Percentiles rank a stretch among this genome's conserved stretches.
Conservation (phyloP, 2,888 invertebrate species). For the Drosophila planitibia region DNA sequence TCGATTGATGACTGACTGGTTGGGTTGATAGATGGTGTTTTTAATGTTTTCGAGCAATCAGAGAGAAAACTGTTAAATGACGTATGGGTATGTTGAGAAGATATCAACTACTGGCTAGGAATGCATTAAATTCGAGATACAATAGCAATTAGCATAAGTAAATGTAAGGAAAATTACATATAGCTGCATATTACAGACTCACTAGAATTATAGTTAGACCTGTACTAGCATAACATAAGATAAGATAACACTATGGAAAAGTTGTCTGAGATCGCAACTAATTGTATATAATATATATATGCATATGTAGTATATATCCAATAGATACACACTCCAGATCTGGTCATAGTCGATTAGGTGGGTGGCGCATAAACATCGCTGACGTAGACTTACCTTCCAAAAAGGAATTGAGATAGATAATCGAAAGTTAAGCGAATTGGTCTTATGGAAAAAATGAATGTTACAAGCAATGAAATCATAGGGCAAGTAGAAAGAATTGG, state of each 20-base stretch:
- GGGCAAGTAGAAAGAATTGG: constrained; percentile 40
- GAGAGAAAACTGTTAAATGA: background rate
- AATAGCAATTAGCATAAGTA: constrained; percentile 45
- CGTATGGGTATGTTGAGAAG: constrained; percentile 2
- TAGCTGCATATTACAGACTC: constrained; percentile 42
- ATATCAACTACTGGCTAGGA: constrained; percentile 31
- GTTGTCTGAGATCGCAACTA: constrained; percentile 20
- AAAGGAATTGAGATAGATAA: constrained; percentile 19
- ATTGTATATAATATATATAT: background rate
- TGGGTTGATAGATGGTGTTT: constrained; percentile 31
- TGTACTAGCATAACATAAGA: constrained; percentile 54
- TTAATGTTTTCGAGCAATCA: constrained; percentile 34
- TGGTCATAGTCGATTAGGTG: constrained; percentile 8
- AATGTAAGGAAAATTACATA: constrained; percentile 29
- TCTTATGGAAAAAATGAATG: constrained; percentile 32
- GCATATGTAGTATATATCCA: constrained; percentile 3
- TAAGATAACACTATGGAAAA: constrained; percentile 21
- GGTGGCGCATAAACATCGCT: constrained; percentile 30
- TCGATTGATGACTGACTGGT: constrained; percentile 30
- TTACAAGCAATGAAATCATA: constrained; percentile 48
- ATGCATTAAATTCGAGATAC: constrained; percentile 39
- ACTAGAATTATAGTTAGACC: constrained; percentile 57
- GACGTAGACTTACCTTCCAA: constrained; percentile 59
- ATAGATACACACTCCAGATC: constrained; percentile 5
- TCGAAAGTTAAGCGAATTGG: constrained; percentile 31